Percentiles rank a stretch among this genome's conserved stretches.
These are phyloP conservation scores for Kryphioiulus occultus DNA, from an alignment of 2,888 invertebrate genomes.

Conservation along the genomic window DNA sequence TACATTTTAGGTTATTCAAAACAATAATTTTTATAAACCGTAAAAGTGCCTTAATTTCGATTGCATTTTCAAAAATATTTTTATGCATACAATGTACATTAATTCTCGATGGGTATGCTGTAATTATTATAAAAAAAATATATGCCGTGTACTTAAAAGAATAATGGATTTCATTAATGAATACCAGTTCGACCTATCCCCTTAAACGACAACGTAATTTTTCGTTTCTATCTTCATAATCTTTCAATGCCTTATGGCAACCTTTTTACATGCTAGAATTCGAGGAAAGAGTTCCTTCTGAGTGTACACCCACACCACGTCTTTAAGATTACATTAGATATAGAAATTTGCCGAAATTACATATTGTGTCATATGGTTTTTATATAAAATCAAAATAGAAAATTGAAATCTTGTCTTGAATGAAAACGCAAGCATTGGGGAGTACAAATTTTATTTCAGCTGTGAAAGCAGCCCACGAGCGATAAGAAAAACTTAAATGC, in stretches of 20 bases:
- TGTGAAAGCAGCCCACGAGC: neutral
- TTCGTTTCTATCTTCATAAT: neutral
- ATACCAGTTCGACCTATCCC: neutral
- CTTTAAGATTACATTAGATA: neutral
- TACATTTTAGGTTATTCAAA: too few species aligned
- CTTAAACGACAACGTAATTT: neutral
- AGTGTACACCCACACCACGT: neutral
- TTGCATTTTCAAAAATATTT: too few species aligned
- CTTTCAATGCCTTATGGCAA: neutral
- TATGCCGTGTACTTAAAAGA: neutral
- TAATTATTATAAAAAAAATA: too few species aligned
- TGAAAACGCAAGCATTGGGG: neutral
- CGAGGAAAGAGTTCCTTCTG: neutral
- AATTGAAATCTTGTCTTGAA: constrained; percentile 20
- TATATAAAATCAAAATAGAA: constrained; percentile 20
- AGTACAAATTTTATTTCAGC: neutral
- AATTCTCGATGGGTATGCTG: too few species aligned
- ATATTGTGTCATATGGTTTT: constrained; percentile 31
- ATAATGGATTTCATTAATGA: neutral
- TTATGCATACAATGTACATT: too few species aligned
- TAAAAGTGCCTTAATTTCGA: too few species aligned
- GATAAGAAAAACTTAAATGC: constrained; percentile 41
- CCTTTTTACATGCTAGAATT: neutral
- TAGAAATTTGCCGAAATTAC: constrained; percentile 24
- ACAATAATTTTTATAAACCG: too few species aligned